Percentiles rank a stretch among this genome's conserved stretches.
These are phyloP conservation scores for Tachypleus tridentatus DNA, from an alignment of 1,140 invertebrate genomes.

Conservation along the genomic window DNA sequence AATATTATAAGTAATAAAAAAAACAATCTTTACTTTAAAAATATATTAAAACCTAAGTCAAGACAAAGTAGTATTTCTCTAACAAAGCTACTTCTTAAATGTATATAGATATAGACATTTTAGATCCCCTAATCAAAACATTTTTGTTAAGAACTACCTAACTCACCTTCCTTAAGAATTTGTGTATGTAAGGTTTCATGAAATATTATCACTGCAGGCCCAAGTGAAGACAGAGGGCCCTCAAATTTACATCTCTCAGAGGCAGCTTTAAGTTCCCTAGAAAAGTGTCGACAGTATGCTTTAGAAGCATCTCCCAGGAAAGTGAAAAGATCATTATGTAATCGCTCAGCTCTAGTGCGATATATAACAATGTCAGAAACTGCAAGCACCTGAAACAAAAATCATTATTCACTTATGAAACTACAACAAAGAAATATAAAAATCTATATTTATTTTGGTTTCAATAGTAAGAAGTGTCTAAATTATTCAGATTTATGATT, in stretches of 20 bases:
- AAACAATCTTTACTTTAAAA: too few species aligned
- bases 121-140: background rate
- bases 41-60: too few species aligned
- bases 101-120: background rate
- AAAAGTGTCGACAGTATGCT: slow-evolving; percentile 62
- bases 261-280: slow-evolving; percentile 45
- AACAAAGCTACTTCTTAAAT: slow-evolving; percentile 27
- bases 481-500: too few species aligned
- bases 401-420: background rate
- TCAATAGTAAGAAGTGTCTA: too few species aligned
- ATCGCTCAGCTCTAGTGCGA: slow-evolving; percentile 57
- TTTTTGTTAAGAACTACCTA: background rate
- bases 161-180: background rate
- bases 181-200: slow-evolving; percentile 65
- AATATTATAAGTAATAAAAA: too few species aligned
- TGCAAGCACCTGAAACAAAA: slow-evolving; percentile 45
- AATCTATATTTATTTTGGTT: too few species aligned
- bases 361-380: slow-evolving; percentile 73
- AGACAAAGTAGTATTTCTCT: too few species aligned
- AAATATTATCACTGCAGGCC: slow-evolving; percentile 63
- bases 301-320: slow-evolving; percentile 65
- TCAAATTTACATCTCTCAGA: slow-evolving; percentile 40
- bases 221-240: slow-evolving; percentile 39
- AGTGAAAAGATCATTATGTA: slow-evolving; percentile 64
- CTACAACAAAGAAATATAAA: too few species aligned